Evolutionary conservation across 2,888 invertebrate genomes (phyloP).

Genomic region (Phrixothrix hirtus): DNA sequence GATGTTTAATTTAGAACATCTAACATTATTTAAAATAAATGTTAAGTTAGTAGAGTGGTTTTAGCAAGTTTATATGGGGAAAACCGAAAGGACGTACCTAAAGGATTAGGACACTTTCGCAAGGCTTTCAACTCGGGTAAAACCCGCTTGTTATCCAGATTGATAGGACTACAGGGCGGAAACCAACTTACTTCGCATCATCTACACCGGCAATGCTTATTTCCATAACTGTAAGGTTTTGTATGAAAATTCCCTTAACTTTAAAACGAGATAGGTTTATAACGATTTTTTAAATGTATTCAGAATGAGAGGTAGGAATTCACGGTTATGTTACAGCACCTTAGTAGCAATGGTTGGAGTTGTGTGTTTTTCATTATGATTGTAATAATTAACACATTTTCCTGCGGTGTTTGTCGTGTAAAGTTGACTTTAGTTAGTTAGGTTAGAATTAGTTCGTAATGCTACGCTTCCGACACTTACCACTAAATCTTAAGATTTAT

Average conservation of each 20-base stretch:
- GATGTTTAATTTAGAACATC: not conserved
- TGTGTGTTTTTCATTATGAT: not conserved
- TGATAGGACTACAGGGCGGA: slow-evolving; percentile 21
- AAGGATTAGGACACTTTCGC: slow-evolving; percentile 23
- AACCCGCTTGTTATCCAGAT: slow-evolving; percentile 27
- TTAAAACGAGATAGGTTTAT: not conserved
- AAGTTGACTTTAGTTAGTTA: slow-evolving; percentile 1
- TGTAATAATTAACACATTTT: not conserved
- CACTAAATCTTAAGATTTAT: slow-evolving; percentile 9
- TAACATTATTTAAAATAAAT: too few relatives aligned
- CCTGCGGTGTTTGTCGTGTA: not conserved
- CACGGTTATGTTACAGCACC: too few relatives aligned
- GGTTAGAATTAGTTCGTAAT: slow-evolving; percentile 2
- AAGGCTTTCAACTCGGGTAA: slow-evolving; percentile 19
- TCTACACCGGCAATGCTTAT: slow-evolving; percentile 20
- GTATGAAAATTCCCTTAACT: slow-evolving; percentile 5
- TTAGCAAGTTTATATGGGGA: too few relatives aligned
- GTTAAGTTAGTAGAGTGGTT: too few relatives aligned
- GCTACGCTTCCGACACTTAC: not conserved
- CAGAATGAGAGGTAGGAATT: too few relatives aligned
- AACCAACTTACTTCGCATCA: slow-evolving; percentile 25
- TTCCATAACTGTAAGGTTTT: slow-evolving; percentile 13
- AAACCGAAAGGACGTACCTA: slow-evolving; percentile 25
- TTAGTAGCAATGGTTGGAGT: too few relatives aligned
- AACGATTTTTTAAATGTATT: too few relatives aligned